Evolutionary conservation across 1,140 invertebrate genomes (phyloP).

Genomic region (Orchesella cincta): DNA sequence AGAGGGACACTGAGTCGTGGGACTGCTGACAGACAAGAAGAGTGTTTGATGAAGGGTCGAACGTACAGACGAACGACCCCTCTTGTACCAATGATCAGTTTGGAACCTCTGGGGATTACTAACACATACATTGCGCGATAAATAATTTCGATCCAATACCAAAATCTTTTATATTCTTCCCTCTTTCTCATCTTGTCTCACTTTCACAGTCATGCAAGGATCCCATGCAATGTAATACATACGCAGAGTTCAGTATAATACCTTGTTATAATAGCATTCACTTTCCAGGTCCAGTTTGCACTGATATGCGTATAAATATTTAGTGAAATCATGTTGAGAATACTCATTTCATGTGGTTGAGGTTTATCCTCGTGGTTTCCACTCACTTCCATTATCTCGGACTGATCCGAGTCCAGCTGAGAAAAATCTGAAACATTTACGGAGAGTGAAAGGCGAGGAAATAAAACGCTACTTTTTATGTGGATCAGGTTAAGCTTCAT

Average conservation of each 20-base stretch:
- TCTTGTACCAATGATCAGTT: constrained; percentile 17
- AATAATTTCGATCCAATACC: constrained; percentile 26
- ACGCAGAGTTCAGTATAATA: no score
- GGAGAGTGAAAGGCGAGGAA: no score
- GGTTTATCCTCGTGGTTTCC: background rate
- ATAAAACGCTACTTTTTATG: background rate
- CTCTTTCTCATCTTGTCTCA: background rate
- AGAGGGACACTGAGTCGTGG: constrained; percentile 5
- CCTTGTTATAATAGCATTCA: no score
- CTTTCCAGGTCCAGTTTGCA: no score
- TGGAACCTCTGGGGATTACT: constrained; percentile 5
- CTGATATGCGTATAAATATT: constrained; percentile 19
- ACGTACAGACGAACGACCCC: background rate
- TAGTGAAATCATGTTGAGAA: constrained; percentile 19
- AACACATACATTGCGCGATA: background rate
- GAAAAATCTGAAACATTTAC: no score
- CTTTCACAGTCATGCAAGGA: no score
- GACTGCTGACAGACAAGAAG: constrained; percentile 17
- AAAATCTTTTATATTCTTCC: background rate
- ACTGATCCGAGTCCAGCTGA: no score
- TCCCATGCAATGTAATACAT: background rate
- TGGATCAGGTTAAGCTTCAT: no score
- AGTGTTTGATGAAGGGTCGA: background rate
- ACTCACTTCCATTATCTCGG: no score
- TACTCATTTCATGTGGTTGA: background rate